These are phyloP conservation scores for Danaus melanippus DNA, from an alignment of 1,140 invertebrate species.

Conservation along the genomic window DNA sequence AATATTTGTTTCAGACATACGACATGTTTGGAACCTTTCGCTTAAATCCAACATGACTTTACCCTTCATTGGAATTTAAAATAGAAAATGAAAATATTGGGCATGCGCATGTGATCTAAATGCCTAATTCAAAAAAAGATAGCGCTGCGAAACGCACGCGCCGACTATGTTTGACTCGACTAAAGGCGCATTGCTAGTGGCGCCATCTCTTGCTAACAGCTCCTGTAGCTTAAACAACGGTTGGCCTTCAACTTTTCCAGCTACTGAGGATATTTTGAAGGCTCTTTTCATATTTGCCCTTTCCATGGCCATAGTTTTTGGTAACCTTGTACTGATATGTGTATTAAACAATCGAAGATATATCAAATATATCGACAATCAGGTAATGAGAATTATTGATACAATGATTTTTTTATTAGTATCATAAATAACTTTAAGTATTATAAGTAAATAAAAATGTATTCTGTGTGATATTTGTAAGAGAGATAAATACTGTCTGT, in stretches of 20 bases:
- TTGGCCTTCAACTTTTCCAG: conserved; percentile 74
- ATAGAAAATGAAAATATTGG: neutral
- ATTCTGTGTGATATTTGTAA: too few relatives aligned
- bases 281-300: conserved; percentile 82
- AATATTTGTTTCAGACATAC: too few relatives aligned
- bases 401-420: too few relatives aligned
- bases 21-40: too few relatives aligned
- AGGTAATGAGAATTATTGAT: conserved; percentile 71
- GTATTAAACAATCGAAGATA: conserved; percentile 87
- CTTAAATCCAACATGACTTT: too few relatives aligned
- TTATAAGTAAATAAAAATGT: too few relatives aligned
- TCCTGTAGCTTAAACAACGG: conserved; percentile 81
- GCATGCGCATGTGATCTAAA: conserved; percentile 50
- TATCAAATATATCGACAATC: conserved; percentile 87
- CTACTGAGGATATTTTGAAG: conserved; percentile 79
- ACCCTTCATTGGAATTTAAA: too few relatives aligned
- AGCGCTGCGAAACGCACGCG: conserved; percentile 59
- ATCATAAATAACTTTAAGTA: too few relatives aligned
- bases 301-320: conserved; percentile 82
- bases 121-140: conserved; percentile 56
- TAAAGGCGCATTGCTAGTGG: conserved; percentile 76
- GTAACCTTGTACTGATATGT: conserved; percentile 85
- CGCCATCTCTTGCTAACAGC: conserved; percentile 84
- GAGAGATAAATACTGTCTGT: too few relatives aligned
- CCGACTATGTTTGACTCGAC: conserved; percentile 72